A percentile compares a stretch with the other conserved stretches of the same genome.
These are phyloP conservation scores for Rostratula benghalensis DNA, from an alignment of 2,113 vertebrate species.

Conservation along the genomic window DNA sequence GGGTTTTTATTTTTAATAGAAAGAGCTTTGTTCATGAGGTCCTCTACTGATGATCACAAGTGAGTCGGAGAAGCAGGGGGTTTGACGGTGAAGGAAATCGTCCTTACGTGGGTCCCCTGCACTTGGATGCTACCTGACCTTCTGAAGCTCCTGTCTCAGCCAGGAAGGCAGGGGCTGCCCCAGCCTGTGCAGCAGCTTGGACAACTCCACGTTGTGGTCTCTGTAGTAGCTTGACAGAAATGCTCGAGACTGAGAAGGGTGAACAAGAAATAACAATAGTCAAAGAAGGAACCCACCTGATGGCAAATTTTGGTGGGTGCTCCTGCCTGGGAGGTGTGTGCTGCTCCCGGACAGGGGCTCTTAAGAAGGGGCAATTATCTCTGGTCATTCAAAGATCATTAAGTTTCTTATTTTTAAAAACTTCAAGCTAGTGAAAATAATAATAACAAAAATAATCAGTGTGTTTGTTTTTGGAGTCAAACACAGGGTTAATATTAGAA, in stretches of 20 bases:
- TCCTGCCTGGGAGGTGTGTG: fast-evolving
- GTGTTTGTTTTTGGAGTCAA: background rate
- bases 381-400: background rate
- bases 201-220: slow-evolving; percentile 95
- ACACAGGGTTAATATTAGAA: background rate
- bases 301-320: background rate
- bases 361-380: background rate
- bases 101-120: background rate
- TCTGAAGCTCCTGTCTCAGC: slow-evolving; percentile 96
- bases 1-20: background rate
- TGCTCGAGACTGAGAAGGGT: slow-evolving; percentile 81
- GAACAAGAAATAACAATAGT: background rate
- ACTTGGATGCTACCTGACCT: slow-evolving; percentile 83
- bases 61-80: slow-evolving; percentile 21
- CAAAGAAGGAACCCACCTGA: background rate
- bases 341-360: background rate
- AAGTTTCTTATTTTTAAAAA: background rate
- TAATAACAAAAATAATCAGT: background rate
- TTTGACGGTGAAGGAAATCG: background rate
- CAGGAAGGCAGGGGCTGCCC: slow-evolving; percentile 95
- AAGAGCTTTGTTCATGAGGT: slow-evolving; percentile 40
- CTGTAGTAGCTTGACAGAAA: slow-evolving; percentile 95
- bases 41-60: slow-evolving; percentile 57
- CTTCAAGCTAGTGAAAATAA: background rate
- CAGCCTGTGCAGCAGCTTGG: slow-evolving; percentile 92